A percentile compares a stretch with the other conserved stretches of the same genome.
phyloP scores from a whole-genome alignment of 1,140 invertebrate species.

The Latrodectus geometricus region DNA sequence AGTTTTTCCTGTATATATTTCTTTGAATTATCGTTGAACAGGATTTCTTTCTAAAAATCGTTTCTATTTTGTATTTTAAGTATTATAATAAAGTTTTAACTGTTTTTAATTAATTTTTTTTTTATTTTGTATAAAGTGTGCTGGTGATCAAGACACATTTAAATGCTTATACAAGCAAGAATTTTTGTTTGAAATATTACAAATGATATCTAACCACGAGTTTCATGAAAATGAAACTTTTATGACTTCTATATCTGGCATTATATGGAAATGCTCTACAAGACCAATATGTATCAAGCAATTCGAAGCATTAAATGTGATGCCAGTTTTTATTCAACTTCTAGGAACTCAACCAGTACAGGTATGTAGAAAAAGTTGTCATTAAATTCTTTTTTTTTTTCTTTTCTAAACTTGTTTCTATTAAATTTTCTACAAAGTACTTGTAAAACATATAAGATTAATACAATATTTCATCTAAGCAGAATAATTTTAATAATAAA shows the following conservation, averaged over 20 bases:
- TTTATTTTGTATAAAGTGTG: constrained; percentile 19
- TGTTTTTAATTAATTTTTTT: not conserved
- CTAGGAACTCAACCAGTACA: constrained; percentile 37
- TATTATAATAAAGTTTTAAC: no score
- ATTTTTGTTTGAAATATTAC: constrained; percentile 51
- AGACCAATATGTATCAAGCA: constrained; percentile 22
- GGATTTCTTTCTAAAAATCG: no score
- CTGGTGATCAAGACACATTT: constrained; percentile 47
- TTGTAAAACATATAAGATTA: no score
- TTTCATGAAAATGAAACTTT: constrained; percentile 27
- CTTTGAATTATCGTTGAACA: no score
- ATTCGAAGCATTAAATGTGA: constrained; percentile 29
- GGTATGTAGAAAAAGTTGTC: constrained; percentile 3
- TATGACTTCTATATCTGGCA: constrained; percentile 49
- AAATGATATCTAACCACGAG: not conserved
- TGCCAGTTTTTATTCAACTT: constrained; percentile 44
- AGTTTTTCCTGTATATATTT: no score
- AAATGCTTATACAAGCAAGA: constrained; percentile 47
- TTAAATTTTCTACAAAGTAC: no score
- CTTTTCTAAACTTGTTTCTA: no score
- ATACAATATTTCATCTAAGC: no score
- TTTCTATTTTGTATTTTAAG: not conserved
- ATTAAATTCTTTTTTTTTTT: no score
- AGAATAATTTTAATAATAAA: no score
- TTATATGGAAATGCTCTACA: constrained; percentile 51